Conservation (phyloP, 2,888 invertebrate species). For the Ypsolopha scabrella region DNA sequence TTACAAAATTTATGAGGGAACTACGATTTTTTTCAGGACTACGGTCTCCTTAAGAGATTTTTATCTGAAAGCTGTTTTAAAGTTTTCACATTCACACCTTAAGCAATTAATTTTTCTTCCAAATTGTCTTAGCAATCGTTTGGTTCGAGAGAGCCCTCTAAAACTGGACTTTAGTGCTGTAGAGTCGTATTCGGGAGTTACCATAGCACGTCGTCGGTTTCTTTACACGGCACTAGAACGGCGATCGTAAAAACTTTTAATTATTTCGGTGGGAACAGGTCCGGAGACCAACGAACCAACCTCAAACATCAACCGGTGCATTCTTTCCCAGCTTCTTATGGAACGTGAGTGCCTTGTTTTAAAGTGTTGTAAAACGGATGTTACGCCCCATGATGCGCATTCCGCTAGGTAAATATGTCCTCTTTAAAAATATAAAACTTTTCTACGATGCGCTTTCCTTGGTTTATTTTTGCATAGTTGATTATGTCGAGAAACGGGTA, state of each 20-base stretch:
- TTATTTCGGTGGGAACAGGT: slow-evolving; percentile 54
- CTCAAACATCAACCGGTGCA: slow-evolving; percentile 54
- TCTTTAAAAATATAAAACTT: not conserved
- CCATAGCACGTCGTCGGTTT: slow-evolving; percentile 11
- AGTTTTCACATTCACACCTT: not conserved
- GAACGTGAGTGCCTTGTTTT: slow-evolving; percentile 54
- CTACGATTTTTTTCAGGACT: too few species aligned
- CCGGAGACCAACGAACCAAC: slow-evolving; percentile 32
- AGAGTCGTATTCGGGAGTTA: slow-evolving; percentile 17
- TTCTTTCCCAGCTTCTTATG: slow-evolving; percentile 33
- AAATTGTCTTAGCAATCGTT: slow-evolving; percentile 14
- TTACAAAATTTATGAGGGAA: too few species aligned
- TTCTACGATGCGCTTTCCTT: too few species aligned
- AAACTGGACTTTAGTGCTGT: slow-evolving; percentile 22
- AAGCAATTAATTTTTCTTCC: not conserved
- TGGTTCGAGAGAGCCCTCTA: slow-evolving; percentile 20
- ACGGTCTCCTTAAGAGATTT: not conserved
- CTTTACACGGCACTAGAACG: slow-evolving; percentile 41
- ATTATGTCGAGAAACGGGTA: too few species aligned
- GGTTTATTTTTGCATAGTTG: too few species aligned
- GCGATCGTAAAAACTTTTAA: slow-evolving; percentile 63
- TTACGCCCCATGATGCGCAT: not conserved
- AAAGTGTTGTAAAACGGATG: slow-evolving; percentile 55
- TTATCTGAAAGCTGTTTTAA: not conserved
- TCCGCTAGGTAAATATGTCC: not conserved